Evolutionary conservation across 1,140 invertebrate species (phyloP).

Genomic region (Drosophila nannoptera): DNA sequence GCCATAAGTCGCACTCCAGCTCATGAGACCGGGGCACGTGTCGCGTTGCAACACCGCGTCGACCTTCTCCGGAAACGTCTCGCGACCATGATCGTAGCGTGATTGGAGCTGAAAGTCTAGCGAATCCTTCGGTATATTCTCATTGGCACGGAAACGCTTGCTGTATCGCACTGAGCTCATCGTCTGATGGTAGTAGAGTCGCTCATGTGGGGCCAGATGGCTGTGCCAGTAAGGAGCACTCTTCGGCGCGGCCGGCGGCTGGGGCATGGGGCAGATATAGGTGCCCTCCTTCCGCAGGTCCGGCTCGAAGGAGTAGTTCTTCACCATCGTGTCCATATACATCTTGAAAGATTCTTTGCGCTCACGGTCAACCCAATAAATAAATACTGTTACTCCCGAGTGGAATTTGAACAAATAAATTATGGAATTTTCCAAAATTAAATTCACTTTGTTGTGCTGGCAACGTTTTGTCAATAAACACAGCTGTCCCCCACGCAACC

Average conservation of each 20-base stretch:
- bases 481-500: neutral
- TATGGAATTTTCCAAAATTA: conserved; percentile 16
- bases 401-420: neutral
- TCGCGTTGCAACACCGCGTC: conserved; percentile 82
- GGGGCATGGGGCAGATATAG: conserved; percentile 80
- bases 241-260: conserved; percentile 67
- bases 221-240: conserved; percentile 69
- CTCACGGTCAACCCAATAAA: neutral
- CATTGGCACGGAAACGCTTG: conserved; percentile 79
- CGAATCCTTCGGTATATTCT: conserved; percentile 81
- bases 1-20: conserved; percentile 49
- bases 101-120: conserved; percentile 82
- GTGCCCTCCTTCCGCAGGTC: conserved; percentile 81
- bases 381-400: neutral
- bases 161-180: conserved; percentile 81
- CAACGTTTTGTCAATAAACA: conserved; percentile 64
- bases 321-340: conserved; percentile 29
- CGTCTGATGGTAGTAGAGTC: conserved; percentile 84
- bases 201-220: conserved; percentile 79
- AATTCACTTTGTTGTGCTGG: conserved; percentile 25
- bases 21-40: conserved; percentile 75
- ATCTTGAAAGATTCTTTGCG: conserved; percentile 9
- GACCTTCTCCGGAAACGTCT: conserved; percentile 82
- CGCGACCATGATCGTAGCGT: conserved; percentile 82
- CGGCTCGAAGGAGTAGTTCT: conserved; percentile 81